phyloP scores from a whole-genome alignment of 1,140 invertebrate genomes.

The Lepidurus arcticus region DNA sequence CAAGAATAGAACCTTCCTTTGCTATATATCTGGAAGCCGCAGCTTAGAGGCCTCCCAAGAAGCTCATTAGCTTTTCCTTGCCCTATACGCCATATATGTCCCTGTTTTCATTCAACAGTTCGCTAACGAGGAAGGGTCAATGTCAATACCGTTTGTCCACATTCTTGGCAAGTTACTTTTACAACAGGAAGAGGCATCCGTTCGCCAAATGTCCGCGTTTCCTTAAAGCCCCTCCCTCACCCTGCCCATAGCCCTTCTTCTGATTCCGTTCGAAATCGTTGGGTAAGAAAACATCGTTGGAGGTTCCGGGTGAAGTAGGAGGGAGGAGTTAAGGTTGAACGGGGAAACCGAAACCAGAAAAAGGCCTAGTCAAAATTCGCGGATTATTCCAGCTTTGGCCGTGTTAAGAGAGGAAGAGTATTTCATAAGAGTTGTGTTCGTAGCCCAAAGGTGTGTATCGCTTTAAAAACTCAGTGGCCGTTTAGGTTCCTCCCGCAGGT shows the following conservation, averaged over 20 bases:
- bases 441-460: background rate
- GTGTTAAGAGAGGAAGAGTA: too few relatives aligned
- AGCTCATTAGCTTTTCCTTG: background rate
- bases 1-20: background rate
- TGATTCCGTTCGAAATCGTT: too few relatives aligned
- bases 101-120: constrained; percentile 19
- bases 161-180: background rate
- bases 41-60: background rate
- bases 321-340: too few relatives aligned
- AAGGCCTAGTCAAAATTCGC: too few relatives aligned
- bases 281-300: too few relatives aligned
- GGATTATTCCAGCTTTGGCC: too few relatives aligned
- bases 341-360: too few relatives aligned
- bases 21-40: too few relatives aligned
- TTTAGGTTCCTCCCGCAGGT: constrained; percentile 2
- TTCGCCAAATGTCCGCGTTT: background rate
- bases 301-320: too few relatives aligned
- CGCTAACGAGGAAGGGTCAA: constrained; percentile 17
- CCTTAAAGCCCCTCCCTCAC: too few relatives aligned
- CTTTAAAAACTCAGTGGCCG: background rate
- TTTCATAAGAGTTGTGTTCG: background rate
- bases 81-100: background rate
- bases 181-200: background rate
- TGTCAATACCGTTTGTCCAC: constrained; percentile 17
- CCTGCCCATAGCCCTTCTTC: too few relatives aligned